These are phyloP conservation scores for Chionomys nivalis DNA, from an alignment of 2,113 vertebrate genomes.

Conservation along the genomic window DNA sequence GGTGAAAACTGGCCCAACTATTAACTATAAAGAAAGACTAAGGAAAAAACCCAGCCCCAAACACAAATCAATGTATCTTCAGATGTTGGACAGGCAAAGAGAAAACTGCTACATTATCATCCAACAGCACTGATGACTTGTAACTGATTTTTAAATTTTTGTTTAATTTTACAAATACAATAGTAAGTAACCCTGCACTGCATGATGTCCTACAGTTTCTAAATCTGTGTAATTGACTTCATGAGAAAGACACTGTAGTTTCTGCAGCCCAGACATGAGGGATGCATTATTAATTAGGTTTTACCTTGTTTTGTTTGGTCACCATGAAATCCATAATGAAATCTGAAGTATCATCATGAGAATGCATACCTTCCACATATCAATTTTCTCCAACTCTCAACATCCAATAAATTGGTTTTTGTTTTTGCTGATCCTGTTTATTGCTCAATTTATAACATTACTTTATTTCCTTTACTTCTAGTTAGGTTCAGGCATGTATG, in stretches of 20 bases:
- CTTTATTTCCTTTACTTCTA: slow-evolving; percentile 24
- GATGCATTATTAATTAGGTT: not conserved
- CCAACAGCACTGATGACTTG: not conserved
- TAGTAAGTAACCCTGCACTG: not conserved
- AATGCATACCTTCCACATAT: rapidly evolving
- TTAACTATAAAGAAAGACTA: not conserved
- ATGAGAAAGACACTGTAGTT: not conserved
- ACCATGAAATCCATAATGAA: not conserved
- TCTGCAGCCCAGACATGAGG: not conserved
- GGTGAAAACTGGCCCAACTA: not conserved
- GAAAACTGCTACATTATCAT: not conserved
- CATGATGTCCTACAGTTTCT: not conserved
- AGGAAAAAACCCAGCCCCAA: not conserved
- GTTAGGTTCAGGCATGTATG: not conserved
- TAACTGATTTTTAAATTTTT: not conserved
- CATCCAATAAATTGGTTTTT: not conserved
- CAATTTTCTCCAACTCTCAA: not conserved
- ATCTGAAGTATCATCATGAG: not conserved
- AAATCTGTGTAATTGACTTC: not conserved
- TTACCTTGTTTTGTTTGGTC: not conserved
- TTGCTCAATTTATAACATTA: not conserved
- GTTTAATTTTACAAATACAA: not conserved
- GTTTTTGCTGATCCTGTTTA: not conserved
- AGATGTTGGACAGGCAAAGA: not conserved
- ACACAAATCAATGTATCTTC: not conserved